These are phyloP conservation scores for Condylura cristata DNA, from an alignment of 2,113 vertebrate genomes.

Conservation along the genomic window DNA sequence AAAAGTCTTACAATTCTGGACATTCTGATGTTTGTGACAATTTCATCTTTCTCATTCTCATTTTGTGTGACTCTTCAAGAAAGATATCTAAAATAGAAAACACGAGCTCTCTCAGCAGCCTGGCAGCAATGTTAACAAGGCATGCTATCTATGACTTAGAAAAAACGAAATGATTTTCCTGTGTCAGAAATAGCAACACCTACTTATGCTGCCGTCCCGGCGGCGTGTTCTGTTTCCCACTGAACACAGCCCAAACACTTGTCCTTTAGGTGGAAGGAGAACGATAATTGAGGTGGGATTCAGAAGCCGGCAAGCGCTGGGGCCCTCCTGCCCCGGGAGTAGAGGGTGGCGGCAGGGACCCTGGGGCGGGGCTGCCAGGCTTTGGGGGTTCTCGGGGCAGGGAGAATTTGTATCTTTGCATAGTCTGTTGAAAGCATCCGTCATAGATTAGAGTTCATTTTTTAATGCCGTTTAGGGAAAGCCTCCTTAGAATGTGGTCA, in stretches of 20 bases:
- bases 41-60: neutral
- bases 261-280: constrained; percentile 15
- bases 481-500: neutral
- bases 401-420: constrained; percentile 19
- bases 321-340: neutral
- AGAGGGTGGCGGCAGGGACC: neutral
- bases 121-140: neutral
- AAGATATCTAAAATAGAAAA: neutral
- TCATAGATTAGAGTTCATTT: neutral
- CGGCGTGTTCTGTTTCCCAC: neutral
- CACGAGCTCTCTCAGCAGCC: neutral
- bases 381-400: neutral
- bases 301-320: neutral
- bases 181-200: neutral
- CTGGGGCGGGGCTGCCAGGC: neutral
- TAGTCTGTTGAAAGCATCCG: neutral
- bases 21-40: neutral
- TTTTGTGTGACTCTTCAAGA: constrained; percentile 24
- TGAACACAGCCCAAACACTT: constrained; percentile 17
- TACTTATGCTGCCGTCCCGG: neutral
- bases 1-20: neutral
- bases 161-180: neutral
- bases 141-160: neutral
- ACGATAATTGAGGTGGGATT: neutral
- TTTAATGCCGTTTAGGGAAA: neutral